phyloP scores from a whole-genome alignment of 2,888 invertebrate species.

The Microctonus brassicae region DNA sequence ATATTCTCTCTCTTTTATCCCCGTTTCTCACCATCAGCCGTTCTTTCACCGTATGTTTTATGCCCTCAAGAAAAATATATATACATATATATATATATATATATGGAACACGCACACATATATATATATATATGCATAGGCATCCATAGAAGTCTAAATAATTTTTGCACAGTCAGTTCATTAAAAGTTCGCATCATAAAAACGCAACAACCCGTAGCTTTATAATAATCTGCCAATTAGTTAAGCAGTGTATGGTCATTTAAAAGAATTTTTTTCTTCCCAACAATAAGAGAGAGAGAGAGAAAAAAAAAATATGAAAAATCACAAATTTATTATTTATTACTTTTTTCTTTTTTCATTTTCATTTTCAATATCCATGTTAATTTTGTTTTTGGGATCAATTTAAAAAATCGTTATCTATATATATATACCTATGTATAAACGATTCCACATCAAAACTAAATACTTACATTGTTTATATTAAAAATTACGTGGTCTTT shows the following conservation, averaged over 20 bases:
- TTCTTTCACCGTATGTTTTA: constrained; percentile 15
- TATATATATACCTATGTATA: no score
- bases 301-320: not conserved
- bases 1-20: constrained; percentile 2
- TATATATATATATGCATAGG: not conserved
- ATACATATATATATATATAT: not conserved
- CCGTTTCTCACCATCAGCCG: constrained; percentile 2
- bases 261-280: no score
- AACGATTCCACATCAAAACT: no score
- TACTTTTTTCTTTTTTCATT: not conserved
- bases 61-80: constrained; percentile 22
- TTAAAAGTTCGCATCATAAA: constrained; percentile 23
- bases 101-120: not conserved
- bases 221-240: constrained; percentile 24
- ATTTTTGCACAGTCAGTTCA: constrained; percentile 30
- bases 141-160: constrained; percentile 19
- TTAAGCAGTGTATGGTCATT: constrained; percentile 3
- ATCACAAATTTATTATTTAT: no score
- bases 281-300: not conserved
- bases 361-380: not conserved
- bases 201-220: constrained; percentile 1
- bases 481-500: not conserved
- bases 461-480: not conserved
- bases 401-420: no score
- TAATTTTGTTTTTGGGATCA: no score